A percentile compares a stretch with the other conserved stretches of the same genome.
These are phyloP conservation scores for Dione vanillae DNA, from an alignment of 2,888 invertebrate genomes.

Conservation along the genomic window DNA sequence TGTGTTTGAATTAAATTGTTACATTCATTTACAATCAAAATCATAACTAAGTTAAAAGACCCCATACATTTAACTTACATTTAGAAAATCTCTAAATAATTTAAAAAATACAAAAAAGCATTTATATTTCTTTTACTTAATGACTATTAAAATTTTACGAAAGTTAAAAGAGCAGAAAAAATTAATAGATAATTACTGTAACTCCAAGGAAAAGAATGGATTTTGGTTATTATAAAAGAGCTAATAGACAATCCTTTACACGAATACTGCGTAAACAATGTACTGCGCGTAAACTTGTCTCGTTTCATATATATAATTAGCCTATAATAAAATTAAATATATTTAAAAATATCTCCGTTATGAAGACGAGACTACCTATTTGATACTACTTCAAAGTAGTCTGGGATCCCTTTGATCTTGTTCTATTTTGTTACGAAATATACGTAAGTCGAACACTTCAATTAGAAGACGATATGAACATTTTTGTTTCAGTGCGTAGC, in stretches of 20 bases:
- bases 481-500: constrained; percentile 62
- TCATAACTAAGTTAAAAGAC: too few relatives aligned
- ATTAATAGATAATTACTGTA: too few relatives aligned
- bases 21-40: too few relatives aligned
- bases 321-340: constrained; percentile 23
- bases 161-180: too few relatives aligned
- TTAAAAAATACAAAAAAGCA: too few relatives aligned
- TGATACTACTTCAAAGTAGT: constrained; percentile 70
- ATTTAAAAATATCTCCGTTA: constrained; percentile 54
- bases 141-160: too few relatives aligned
- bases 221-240: neutral
- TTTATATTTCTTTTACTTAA: too few relatives aligned
- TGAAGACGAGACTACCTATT: constrained; percentile 53
- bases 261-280: neutral
- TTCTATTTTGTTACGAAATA: constrained; percentile 68
- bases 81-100: too few relatives aligned
- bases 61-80: too few relatives aligned
- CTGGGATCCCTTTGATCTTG: constrained; percentile 71
- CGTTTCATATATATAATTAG: constrained; percentile 10
- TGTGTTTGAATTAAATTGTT: neutral
- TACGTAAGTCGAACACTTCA: constrained; percentile 62
- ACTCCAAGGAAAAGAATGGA: neutral
- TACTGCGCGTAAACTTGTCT: neutral
- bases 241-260: neutral
- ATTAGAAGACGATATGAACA: constrained; percentile 64